Conservation (phyloP, 2,797 vertebrate genomes). For the Tragelaphus oryx region DNA sequence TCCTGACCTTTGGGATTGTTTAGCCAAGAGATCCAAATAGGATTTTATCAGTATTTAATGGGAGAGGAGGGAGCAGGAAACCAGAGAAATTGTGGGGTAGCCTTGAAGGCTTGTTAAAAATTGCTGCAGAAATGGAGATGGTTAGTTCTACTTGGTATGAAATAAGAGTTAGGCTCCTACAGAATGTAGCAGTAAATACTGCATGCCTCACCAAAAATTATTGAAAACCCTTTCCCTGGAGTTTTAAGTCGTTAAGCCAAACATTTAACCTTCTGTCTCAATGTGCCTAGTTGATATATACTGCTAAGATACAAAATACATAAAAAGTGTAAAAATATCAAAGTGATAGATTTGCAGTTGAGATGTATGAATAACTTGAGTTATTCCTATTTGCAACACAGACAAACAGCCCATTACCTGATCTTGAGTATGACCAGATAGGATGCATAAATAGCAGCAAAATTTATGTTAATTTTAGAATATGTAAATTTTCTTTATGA, state of each 20-base stretch:
- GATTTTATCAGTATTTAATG: not conserved
- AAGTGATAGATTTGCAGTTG: conserved; percentile 35
- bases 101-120: not conserved
- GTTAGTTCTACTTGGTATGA: not conserved
- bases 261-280: conserved; percentile 1
- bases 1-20: not conserved
- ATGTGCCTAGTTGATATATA: not conserved
- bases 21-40: not conserved
- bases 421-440: not conserved
- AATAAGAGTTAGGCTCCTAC: not conserved
- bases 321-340: conserved; percentile 47
- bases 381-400: conserved; percentile 19
- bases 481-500: conserved; percentile 58
- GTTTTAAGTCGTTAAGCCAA: conserved; percentile 22
- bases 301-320: not conserved
- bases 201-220: not conserved
- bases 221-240: not conserved
- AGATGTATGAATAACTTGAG: conserved; percentile 38
- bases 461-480: conserved; percentile 53
- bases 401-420: conserved; percentile 12
- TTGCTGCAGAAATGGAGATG: not conserved
- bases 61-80: not conserved
- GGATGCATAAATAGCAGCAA: conserved; percentile 28
- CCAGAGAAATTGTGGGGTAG: not conserved
- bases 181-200: not conserved